Evolutionary conservation across 2,888 invertebrate genomes (phyloP).

Genomic region (Chydorus sphaericus): DNA sequence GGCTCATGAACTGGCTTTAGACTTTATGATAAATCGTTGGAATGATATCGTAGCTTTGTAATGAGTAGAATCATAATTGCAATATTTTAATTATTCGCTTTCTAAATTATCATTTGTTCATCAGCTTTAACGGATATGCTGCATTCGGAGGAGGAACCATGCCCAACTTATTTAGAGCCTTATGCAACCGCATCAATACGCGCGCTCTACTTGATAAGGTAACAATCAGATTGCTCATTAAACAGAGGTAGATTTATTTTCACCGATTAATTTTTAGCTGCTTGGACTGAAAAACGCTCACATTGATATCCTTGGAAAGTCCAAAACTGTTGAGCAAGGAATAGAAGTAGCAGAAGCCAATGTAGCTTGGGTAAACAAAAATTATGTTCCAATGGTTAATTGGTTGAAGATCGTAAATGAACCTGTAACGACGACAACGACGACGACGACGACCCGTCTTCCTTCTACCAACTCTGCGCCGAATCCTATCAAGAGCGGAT

Average conservation of each 20-base stretch:
- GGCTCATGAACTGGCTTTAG: conserved; percentile 24
- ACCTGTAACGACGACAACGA: not conserved
- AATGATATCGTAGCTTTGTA: conserved; percentile 13
- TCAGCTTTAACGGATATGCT: not conserved
- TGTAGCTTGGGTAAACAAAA: conserved; percentile 64
- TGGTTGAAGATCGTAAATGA: conserved; percentile 41
- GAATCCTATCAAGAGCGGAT: not conserved
- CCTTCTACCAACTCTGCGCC: not conserved
- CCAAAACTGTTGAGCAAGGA: conserved; percentile 60
- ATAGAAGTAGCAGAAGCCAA: conserved; percentile 66
- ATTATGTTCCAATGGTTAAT: conserved; percentile 53
- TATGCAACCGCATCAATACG: not conserved
- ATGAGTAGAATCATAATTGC: conserved; percentile 20
- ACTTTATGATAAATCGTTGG: conserved; percentile 24
- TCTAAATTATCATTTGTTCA: not conserved
- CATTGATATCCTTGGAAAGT: conserved; percentile 50
- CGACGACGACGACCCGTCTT: not conserved
- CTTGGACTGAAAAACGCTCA: conserved; percentile 48
- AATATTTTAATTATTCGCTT: not conserved
- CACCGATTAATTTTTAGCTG: conserved; percentile 35
- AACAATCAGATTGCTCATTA: not conserved
- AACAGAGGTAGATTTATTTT: not conserved
- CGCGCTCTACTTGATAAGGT: not conserved
- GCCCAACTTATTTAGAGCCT: not conserved
- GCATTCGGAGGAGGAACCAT: not conserved